Base-by-base conservation (phyloP, 2,113 vertebrate genomes). In the Oreamnos americanus region DNA sequence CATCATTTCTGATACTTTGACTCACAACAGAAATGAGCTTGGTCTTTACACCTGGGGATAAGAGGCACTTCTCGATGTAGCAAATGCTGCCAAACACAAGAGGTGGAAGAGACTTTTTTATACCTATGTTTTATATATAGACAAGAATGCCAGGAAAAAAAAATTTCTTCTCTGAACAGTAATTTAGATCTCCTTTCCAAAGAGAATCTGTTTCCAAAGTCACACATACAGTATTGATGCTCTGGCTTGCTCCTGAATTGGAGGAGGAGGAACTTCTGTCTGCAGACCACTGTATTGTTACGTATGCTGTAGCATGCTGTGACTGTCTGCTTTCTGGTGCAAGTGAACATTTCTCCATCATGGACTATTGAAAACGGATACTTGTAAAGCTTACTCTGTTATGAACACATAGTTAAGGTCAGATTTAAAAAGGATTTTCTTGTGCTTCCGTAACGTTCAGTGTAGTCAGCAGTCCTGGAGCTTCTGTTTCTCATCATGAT, bases 141-240 rank as follows among this genome's bases (percentile, higher is more conserved):
- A 26, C 33, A 96, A 47, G 7, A 90, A 82, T 96, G 28, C 51
- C 71, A 93, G 89, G 89, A 74, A 78, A 94, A 76, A 76, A 36
- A 94, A 89, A 30, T 62, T 84, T 96, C 85, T 96, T 36, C n/a
- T 95, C 89, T 92, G 87, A 49, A 96, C 78, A 96, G 91, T 45
- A 78, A 97, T 92, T 85, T 85, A 96, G 58, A 64, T 39, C 25
- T 98, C 90, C 90, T 98, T 79, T 89, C 82, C 25, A 91, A 98
- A 97, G 55, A 51, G 51, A 97, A 97, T 45, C 6, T 8, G 4
- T 97, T 97, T 96, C 92, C 87, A 45, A 88, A 51, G 62, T 96
- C 83, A 71, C 53, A 43, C 83, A 43, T 90, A 55, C 25, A 79
- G 1, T 96, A 84, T 96, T 83, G 96, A 95, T 90, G 83, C 92